Base-by-base conservation (phyloP, 2,888 invertebrate genomes). In the Lochmaea capreae region DNA sequence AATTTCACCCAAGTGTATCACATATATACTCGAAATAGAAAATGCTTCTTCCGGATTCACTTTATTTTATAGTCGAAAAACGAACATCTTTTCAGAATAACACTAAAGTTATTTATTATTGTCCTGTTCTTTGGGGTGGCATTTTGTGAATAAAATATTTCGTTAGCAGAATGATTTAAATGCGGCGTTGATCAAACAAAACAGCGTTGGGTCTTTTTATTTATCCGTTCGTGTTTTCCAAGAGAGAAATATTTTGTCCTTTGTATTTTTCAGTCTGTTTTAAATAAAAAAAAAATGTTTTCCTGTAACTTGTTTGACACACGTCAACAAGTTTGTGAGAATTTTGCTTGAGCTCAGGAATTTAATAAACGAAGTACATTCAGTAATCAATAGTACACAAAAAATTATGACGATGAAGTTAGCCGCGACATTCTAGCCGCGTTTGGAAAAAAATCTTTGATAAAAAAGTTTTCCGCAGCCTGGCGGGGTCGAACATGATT, bases 1-100 rank as follows among this genome's bases (percentile, higher is more conserved):
- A 76, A 74, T 74, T 76, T 72, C 74, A 74, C 76, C 76, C 76
- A 66, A 71, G 76, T 72, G 76, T 76, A 72, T 74, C 72, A 72
- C 72, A 74, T 59, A 69, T 71, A 76, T 72, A 73, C 63, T 62
- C 74, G 62, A 62, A 69, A 71, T 69, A 58, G 68, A 68, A 71
- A 69, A 72, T 63, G 72, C 66, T 72, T 72, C 72, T 69, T 67
- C 72, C 62, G 52, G 65, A 66, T 66, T 74, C 70, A 67, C 69
- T 75, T 75, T 75, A 75, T 75, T 75, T 75, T 75, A 72, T 70
- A 70, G 63, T 46, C 67, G 62, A 61, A 63, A 75, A 69, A 75
- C 68, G 68, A 69, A 69, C 63, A 70, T 70, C 70, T 70, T 70
- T 57, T 63, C 65, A 1, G 70, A 70, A 70, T 65, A 70, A 70